Conservation (phyloP, 92 coral and sea anemone species). For the Parazoanthus atlanticus region DNA sequence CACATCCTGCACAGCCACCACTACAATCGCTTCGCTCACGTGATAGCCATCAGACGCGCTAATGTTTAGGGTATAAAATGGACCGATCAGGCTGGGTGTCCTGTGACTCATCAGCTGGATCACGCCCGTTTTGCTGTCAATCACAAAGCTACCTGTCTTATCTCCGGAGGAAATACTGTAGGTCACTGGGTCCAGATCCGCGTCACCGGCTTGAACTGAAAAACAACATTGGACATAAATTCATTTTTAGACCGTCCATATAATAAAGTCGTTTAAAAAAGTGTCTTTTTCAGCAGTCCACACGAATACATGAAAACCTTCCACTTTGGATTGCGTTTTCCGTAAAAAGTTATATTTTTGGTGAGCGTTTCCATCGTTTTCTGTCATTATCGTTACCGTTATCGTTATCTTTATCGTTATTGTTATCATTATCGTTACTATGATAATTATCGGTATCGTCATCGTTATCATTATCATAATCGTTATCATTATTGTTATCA, state of each 20-base stretch:
- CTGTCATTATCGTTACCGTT: too few species aligned
- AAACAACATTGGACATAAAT: neutral
- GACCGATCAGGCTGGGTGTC: conserved; percentile 69
- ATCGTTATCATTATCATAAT: too few species aligned
- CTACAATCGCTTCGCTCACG: conserved; percentile 72
- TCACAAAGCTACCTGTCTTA: conserved; percentile 81
- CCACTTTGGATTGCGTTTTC: too few species aligned
- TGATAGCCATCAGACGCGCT: conserved; percentile 90
- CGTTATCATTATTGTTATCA: too few species aligned
- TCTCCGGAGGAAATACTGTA: conserved; percentile 90
- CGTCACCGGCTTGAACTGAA: conserved; percentile 91
- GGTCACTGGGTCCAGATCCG: conserved; percentile 77
- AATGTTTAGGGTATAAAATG: conserved; percentile 78
- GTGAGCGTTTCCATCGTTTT: too few species aligned
- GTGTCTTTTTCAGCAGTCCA: too few species aligned
- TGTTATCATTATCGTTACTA: too few species aligned
- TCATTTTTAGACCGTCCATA: neutral
- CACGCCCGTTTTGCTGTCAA: conserved; percentile 82
- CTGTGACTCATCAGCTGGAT: conserved; percentile 66
- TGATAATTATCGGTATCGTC: too few species aligned
- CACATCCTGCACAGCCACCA: conserved; percentile 83
- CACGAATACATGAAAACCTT: too few species aligned
- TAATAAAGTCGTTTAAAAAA: too few species aligned
- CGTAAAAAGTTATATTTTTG: too few species aligned
- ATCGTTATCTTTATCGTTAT: too few species aligned